Conservation (phyloP, 1,140 invertebrate genomes). For the Drosophila pseudoananassae region DNA sequence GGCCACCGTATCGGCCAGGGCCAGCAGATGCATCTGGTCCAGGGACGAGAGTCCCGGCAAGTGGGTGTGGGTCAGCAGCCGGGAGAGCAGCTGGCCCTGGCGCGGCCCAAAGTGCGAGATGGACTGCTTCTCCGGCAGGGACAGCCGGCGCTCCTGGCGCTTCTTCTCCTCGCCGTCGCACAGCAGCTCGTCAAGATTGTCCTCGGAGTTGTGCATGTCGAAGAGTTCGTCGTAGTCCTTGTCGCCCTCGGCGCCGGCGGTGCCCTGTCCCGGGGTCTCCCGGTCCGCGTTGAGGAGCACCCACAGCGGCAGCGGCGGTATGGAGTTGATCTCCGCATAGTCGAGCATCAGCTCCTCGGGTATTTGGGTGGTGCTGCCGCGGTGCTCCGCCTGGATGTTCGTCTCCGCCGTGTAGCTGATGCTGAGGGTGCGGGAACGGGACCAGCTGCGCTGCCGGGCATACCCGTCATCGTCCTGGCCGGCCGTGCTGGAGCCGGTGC, state of each 20-base stretch:
- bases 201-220: constrained; percentile 91
- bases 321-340: constrained; percentile 98
- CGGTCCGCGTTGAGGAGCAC: constrained; percentile 97
- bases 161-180: constrained; percentile 87
- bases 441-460: constrained; percentile 89
- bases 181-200: constrained; percentile 92
- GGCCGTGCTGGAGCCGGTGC: constrained; percentile 56
- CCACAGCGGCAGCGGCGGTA: constrained; percentile 98
- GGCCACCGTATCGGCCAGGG: constrained; percentile 98
- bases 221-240: constrained; percentile 95
- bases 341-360: constrained; percentile 95
- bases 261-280: constrained; percentile 87
- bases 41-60: constrained; percentile 97
- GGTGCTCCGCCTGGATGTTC: constrained; percentile 86
- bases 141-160: constrained; percentile 87
- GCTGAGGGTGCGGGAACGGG: constrained; percentile 93
- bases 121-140: constrained; percentile 88
- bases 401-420: constrained; percentile 91
- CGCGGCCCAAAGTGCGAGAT: constrained; percentile 93
- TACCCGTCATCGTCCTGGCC: constrained; percentile 86
- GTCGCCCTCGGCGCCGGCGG: constrained; percentile 84
- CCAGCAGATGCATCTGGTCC: constrained; percentile 99
- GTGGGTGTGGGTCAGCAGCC: constrained; percentile 97
- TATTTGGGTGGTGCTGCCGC: constrained; percentile 87
- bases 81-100: constrained; percentile 91